Base-by-base conservation (phyloP, 1,140 invertebrate genomes). In the Eufriesea mexicana region DNA sequence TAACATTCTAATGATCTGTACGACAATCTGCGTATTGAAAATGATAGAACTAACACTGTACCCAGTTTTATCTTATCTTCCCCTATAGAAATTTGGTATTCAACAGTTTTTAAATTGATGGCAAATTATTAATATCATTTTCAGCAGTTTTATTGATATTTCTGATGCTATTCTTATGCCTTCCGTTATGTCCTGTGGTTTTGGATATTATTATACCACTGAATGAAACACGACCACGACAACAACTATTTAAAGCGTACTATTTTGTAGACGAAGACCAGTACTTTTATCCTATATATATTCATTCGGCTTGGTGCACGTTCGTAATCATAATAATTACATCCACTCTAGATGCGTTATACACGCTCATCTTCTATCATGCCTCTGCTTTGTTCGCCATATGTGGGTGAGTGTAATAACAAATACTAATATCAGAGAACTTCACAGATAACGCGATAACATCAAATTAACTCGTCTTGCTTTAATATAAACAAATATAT, bases 301-400 rank as follows among this genome's bases (percentile, higher is more conserved):
- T 79, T 1, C 66, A 79, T 47, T 7, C 18, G 18, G 14, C 10
- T 20, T 70, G 64, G 42, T 18, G 64, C 18, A 18, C 66, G 9
- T 42, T 79, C 2, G 6, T 42, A 12, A 54, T 5, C 4, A 16
- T 68, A 0, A 23, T 49, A 4, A 45, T 45, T n/a, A 25, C 25
- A 20, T 16, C 67, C 23, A 55, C 49, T 14, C 18, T 78, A 9
- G 76, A 79, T 59, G 59, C 76, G 1, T 47, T 79, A 7, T 79
- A 79, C 20, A 70, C 70, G 42, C 9, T 70, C 0, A 47, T 79
- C 5, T 20, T 70, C n/a, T 54, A 79, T 70, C 51, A 79, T 5
- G n/a, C n/a, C 9, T 47, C 42, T 4, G 66, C 54, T 0, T 28
- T 79, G 23, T 79, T 79, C 35, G 66, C 64, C 25, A 20, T 79